Conservation (phyloP, 2,797 vertebrate species). For the Taenioides sp. region DNA sequence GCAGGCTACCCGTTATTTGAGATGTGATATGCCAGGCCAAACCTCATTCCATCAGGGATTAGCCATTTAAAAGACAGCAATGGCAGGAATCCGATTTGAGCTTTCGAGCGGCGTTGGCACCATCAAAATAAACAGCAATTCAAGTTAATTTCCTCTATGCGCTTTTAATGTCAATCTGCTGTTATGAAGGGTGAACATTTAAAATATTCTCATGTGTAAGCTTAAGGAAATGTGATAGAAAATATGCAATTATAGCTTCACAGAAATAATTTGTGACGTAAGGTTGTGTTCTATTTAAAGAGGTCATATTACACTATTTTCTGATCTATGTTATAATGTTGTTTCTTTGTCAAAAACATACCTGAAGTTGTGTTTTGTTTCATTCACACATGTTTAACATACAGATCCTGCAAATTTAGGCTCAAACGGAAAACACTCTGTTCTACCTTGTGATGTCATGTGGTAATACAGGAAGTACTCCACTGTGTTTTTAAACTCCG, state of each 20-base stretch:
- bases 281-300: too few relatives aligned
- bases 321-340: too few relatives aligned
- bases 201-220: slow-evolving; percentile 37
- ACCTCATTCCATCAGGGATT: slow-evolving; percentile 53
- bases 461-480: too few relatives aligned
- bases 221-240: slow-evolving; percentile 46
- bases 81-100: slow-evolving; percentile 53
- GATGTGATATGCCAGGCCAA: slow-evolving; percentile 27
- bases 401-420: too few relatives aligned
- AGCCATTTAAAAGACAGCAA: slow-evolving; percentile 48
- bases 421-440: too few relatives aligned
- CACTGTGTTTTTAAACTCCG: too few relatives aligned
- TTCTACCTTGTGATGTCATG: too few relatives aligned
- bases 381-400: too few relatives aligned
- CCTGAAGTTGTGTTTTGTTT: too few relatives aligned
- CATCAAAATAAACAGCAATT: slow-evolving; percentile 49
- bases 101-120: slow-evolving; percentile 47
- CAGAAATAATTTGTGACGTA: too few relatives aligned
- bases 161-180: slow-evolving; percentile 61
- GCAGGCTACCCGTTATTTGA: slow-evolving; percentile 39
- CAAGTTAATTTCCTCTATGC: slow-evolving; percentile 57
- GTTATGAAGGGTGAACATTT: slow-evolving; percentile 45
- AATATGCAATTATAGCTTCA: slow-evolving; percentile 49
- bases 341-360: too few relatives aligned
- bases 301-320: too few relatives aligned